phyloP scores from a whole-genome alignment of 2,113 vertebrate genomes.

The Pseudopodoces humilis region DNA sequence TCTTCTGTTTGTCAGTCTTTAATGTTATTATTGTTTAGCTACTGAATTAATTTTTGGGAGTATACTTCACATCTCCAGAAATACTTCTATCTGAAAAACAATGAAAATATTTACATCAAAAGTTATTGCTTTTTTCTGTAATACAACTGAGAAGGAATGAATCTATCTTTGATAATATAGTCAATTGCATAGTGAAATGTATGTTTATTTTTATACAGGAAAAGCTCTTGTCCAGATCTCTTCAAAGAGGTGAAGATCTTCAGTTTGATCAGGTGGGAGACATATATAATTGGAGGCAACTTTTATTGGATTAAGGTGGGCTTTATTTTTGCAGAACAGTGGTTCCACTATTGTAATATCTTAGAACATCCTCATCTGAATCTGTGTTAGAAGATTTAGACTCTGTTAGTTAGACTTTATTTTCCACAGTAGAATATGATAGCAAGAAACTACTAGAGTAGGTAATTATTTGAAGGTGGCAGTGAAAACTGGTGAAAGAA shows the following conservation, averaged over 20 bases:
- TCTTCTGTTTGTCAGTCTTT: background rate
- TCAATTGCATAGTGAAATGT: background rate
- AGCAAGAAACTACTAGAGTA: background rate
- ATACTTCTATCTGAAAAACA: background rate
- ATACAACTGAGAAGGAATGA: background rate
- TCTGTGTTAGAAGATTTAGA: background rate
- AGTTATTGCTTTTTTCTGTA: background rate
- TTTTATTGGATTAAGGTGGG: background rate
- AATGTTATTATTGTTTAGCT: background rate
- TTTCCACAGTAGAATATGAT: background rate
- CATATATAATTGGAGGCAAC: background rate
- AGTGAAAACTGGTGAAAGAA: background rate
- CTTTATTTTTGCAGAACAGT: background rate
- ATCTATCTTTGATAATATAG: background rate
- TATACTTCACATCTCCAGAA: background rate
- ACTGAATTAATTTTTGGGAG: background rate
- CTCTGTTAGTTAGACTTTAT: background rate
- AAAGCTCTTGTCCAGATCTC: conserved; percentile 94
- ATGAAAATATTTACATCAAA: background rate
- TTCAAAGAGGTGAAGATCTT: conserved; percentile 98
- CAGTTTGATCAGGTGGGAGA: conserved; percentile 97
- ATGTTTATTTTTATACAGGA: conserved; percentile 74
- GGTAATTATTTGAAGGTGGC: background rate
- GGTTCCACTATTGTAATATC: background rate
- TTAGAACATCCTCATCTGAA: background rate